These are phyloP conservation scores for Drosophila villosipedis DNA, from an alignment of 2,888 invertebrate species.

Conservation along the genomic window DNA sequence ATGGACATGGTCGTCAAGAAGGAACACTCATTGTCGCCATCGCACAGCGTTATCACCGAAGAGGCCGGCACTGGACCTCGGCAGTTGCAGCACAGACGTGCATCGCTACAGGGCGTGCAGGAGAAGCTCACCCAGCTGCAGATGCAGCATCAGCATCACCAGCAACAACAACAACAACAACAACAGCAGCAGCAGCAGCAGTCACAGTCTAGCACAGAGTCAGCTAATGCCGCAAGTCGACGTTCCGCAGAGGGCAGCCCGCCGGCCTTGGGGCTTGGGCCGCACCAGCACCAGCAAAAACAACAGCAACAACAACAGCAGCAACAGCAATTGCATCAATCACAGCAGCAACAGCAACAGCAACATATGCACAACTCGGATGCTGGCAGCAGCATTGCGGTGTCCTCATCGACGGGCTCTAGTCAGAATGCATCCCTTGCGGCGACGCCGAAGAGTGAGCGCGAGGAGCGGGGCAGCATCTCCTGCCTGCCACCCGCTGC, in stretches of 20 bases:
- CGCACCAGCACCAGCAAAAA: slow-evolving; percentile 34
- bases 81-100: slow-evolving; percentile 69
- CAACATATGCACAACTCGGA: slow-evolving; percentile 53
- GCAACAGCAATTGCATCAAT: slow-evolving; percentile 34
- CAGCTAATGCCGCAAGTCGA: slow-evolving; percentile 49
- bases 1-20: slow-evolving; percentile 83
- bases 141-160: slow-evolving; percentile 80
- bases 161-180: slow-evolving; percentile 53
- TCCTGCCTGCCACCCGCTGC: slow-evolving; percentile 82
- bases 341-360: slow-evolving; percentile 31
- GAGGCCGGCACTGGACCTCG: slow-evolving; percentile 47
- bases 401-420: slow-evolving; percentile 74
- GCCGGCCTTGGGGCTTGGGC: slow-evolving; percentile 43
- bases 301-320: slow-evolving; percentile 29
- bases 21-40: slow-evolving; percentile 84
- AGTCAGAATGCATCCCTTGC: slow-evolving; percentile 80
- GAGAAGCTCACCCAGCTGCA: slow-evolving; percentile 82
- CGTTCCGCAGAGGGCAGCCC: slow-evolving; percentile 71
- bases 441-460: slow-evolving; percentile 81
- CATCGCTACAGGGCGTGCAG: slow-evolving; percentile 83
- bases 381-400: slow-evolving; percentile 49
- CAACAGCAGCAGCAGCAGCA: slow-evolving; percentile 54
- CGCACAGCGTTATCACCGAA: slow-evolving; percentile 59
- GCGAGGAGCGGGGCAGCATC: slow-evolving; percentile 79
- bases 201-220: slow-evolving; percentile 28